phyloP scores from a whole-genome alignment of 2,797 vertebrate species.

The Eulemur coronatus region DNA sequence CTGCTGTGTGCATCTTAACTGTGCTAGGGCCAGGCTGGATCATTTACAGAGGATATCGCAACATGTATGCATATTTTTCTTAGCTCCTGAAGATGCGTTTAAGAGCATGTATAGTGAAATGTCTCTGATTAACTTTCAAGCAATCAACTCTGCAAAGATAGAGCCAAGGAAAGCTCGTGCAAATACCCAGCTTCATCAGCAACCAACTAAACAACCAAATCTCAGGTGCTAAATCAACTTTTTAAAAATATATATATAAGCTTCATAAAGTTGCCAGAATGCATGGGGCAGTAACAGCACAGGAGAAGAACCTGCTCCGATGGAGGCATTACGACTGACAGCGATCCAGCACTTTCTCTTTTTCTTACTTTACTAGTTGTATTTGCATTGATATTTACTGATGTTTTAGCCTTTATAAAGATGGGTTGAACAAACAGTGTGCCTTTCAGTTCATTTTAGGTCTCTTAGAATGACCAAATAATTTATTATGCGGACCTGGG shows the following conservation, averaged over 20 bases:
- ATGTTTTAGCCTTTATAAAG: conserved; percentile 38
- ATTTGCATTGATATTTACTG: conserved; percentile 1
- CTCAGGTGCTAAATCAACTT: background rate
- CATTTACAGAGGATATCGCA: background rate
- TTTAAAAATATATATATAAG: background rate
- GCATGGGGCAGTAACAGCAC: background rate
- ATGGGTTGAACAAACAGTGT: background rate
- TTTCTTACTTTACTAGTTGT: conserved; percentile 29
- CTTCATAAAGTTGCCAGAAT: conserved; percentile 34
- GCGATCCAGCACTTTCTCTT: background rate
- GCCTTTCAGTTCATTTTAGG: conserved; percentile 33
- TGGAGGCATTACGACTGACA: background rate
- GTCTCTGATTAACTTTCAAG: background rate
- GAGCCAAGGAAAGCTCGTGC: conserved; percentile 34
- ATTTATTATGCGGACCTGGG: conserved; percentile 33
- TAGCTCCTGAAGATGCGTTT: background rate
- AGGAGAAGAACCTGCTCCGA: background rate
- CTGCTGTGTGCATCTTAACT: background rate
- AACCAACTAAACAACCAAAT: background rate
- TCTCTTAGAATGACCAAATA: background rate
- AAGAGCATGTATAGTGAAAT: background rate
- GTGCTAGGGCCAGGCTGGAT: background rate
- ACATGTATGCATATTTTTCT: background rate
- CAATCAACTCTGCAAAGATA: background rate
- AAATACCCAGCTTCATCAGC: background rate